phyloP scores from a whole-genome alignment of 1,140 invertebrate species.

The Orussus abietinus region DNA sequence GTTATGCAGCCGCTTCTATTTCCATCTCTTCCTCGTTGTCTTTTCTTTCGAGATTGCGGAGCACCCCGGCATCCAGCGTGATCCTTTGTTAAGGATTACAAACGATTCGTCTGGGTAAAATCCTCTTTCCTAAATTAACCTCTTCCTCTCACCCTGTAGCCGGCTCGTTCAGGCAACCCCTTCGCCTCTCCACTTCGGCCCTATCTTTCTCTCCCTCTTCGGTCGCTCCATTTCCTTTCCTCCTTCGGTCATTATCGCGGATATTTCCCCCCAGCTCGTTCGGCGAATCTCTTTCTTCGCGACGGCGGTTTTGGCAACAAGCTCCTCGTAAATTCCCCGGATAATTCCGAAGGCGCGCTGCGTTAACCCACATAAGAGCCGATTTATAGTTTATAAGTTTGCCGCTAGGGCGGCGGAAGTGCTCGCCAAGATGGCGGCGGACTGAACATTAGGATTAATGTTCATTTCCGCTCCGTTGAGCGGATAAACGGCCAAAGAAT shows the following conservation, averaged over 20 bases:
- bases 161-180: too few species aligned
- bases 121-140: slow-evolving; percentile 35
- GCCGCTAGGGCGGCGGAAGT: too few species aligned
- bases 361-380: slow-evolving; percentile 27
- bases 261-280: slow-evolving; percentile 6
- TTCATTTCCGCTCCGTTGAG: too few species aligned
- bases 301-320: slow-evolving; percentile 30
- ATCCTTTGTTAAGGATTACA: slow-evolving; percentile 27
- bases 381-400: slow-evolving; percentile 26
- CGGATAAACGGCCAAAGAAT: too few species aligned
- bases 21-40: too few species aligned
- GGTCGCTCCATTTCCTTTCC: slow-evolving; percentile 1
- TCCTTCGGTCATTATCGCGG: slow-evolving; percentile 24
- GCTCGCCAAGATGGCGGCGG: too few species aligned
- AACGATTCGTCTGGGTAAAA: slow-evolving; percentile 21
- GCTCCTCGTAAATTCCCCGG: slow-evolving; percentile 25
- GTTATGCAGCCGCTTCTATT: too few species aligned
- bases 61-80: too few species aligned
- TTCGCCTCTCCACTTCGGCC: too few species aligned
- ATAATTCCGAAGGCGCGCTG: slow-evolving; percentile 25
- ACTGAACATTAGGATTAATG: too few species aligned
- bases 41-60: too few species aligned
- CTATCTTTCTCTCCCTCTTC: slow-evolving; percentile 4
- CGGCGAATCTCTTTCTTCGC: slow-evolving; percentile 18
- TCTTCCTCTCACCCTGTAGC: too few species aligned